These are phyloP conservation scores for Oxycera nigricornis DNA, from an alignment of 2,888 invertebrate genomes.

Conservation along the genomic window DNA sequence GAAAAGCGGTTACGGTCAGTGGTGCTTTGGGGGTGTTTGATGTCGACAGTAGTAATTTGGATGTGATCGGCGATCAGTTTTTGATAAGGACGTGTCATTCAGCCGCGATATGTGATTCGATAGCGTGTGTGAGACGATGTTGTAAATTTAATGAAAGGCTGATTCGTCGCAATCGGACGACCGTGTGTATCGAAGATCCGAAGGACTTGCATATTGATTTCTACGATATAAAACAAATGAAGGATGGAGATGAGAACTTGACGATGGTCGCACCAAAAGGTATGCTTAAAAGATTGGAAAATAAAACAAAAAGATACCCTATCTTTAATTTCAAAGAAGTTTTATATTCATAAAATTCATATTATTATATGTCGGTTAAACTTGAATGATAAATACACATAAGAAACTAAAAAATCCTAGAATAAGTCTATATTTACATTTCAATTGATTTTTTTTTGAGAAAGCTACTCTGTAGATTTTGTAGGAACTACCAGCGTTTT, in stretches of 20 bases:
- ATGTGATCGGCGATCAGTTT: conserved; percentile 4
- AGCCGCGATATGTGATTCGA: conserved; percentile 49
- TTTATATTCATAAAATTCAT: too few species aligned
- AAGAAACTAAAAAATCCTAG: too few species aligned
- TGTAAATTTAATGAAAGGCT: conserved; percentile 57
- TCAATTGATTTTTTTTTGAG: too few species aligned
- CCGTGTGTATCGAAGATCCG: conserved; percentile 53
- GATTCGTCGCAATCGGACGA: conserved; percentile 52
- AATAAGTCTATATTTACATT: too few species aligned
- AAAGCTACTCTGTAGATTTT: too few species aligned
- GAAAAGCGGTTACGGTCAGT: not conserved
- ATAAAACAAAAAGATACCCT: too few species aligned
- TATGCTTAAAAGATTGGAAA: too few species aligned
- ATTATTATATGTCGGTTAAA: too few species aligned
- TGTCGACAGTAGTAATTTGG: not conserved
- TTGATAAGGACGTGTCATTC: conserved; percentile 46
- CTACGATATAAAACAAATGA: conserved; percentile 52
- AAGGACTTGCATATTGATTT: conserved; percentile 50
- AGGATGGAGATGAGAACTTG: conserved; percentile 8
- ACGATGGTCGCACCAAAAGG: conserved; percentile 2
- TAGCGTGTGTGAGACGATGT: conserved; percentile 58
- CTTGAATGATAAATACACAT: too few species aligned
- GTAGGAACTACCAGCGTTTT: too few species aligned
- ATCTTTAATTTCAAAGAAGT: too few species aligned
- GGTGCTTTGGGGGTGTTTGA: not conserved